Conservation (phyloP, 1,140 invertebrate species). For the Dendroctonus ponderosae region DNA sequence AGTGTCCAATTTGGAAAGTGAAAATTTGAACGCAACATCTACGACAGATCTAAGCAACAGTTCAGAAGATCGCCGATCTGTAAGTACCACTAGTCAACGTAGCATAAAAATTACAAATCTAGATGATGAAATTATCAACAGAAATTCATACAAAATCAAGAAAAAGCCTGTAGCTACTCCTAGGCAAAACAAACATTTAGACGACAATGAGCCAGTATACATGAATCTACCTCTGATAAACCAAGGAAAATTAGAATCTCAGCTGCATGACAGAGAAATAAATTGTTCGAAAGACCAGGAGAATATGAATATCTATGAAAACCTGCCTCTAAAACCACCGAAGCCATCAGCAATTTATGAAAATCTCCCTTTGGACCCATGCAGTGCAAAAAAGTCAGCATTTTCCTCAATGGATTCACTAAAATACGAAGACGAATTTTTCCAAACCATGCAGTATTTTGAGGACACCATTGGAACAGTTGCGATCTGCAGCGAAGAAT, state of each 20-base stretch:
- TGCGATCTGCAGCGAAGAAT: conserved; percentile 8
- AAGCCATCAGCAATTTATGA: conserved; percentile 18
- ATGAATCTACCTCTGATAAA: conserved; percentile 9
- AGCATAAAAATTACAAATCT: conserved; percentile 4
- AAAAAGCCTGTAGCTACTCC: conserved; percentile 22
- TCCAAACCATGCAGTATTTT: conserved; percentile 17
- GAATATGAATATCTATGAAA: conserved; percentile 9
- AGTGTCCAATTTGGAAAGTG: conserved; percentile 11
- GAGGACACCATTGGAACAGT: conserved; percentile 21
- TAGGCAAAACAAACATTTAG: conserved; percentile 6
- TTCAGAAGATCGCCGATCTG: too few relatives aligned
- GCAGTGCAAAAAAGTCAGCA: too few relatives aligned
- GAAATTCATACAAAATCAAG: neutral
- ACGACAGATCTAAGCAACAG: conserved; percentile 4
- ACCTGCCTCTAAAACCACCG: neutral
- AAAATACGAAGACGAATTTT: conserved; percentile 21
- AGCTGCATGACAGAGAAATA: neutral
- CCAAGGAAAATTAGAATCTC: neutral
- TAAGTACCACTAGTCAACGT: neutral
- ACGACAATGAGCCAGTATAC: conserved; percentile 9
- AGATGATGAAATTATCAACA: conserved; percentile 2
- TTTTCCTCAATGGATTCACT: conserved; percentile 3
- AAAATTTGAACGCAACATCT: neutral
- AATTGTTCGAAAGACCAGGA: neutral
- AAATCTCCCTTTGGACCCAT: conserved; percentile 3